phyloP scores from a whole-genome alignment of 2,113 vertebrate genomes.

The Cariama cristata region DNA sequence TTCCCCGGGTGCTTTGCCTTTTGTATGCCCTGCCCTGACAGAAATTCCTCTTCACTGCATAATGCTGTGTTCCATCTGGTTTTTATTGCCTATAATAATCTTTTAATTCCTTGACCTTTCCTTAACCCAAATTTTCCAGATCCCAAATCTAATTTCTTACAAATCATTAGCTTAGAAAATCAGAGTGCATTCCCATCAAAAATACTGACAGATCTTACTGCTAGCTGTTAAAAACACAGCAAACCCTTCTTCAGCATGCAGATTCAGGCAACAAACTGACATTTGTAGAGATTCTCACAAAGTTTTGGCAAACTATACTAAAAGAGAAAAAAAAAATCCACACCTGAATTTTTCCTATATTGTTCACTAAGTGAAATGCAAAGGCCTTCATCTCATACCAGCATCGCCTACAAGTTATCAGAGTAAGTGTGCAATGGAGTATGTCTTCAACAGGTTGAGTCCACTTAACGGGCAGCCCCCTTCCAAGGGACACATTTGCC shows the following conservation, averaged over 20 bases:
- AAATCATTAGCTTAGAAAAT: constrained; percentile 7
- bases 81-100: constrained; percentile 33
- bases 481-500: neutral
- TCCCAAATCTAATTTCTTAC: constrained; percentile 51
- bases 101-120: constrained; percentile 48
- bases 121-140: constrained; percentile 44
- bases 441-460: neutral
- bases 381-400: neutral
- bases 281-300: neutral
- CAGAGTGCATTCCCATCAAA: neutral
- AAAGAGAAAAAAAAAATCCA: rapidly evolving
- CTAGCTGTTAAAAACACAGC: neutral
- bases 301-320: neutral
- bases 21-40: neutral
- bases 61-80: neutral
- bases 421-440: neutral
- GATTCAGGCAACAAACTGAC: neutral
- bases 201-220: neutral
- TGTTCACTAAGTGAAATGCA: neutral
- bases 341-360: neutral
- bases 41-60: neutral
- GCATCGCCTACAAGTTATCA: neutral
- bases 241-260: neutral
- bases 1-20: neutral
- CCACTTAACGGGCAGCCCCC: rapidly evolving